Base-by-base conservation (phyloP, 1,140 invertebrate genomes). In the Drosophila hydei region DNA sequence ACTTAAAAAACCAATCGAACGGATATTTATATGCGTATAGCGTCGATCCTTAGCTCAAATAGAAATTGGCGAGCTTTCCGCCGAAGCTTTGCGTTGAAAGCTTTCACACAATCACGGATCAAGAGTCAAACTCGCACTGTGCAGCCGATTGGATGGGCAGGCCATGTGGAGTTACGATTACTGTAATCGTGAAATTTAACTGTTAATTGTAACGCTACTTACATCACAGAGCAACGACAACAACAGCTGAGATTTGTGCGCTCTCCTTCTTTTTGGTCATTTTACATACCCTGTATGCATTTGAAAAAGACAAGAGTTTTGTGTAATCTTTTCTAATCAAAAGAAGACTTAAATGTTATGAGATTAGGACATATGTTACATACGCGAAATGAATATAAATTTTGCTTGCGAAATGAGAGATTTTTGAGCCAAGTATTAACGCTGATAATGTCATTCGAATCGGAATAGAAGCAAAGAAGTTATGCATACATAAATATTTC, bases 51-150 rank as follows among this genome's bases (percentile, higher is more conserved):
- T 33, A 21, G 21, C 19, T 16, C 8, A 6, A 27, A 2, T n/a
- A 6, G 9, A 25, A 50, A 38, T 21, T 12, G 14, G 3, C 30
- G n/a, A 36, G 42, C 51, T 45, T 45, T 55, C 25, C 16, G 5
- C 16, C 4, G 40, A 18, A 63, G 67, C 43, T 63, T 50, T 63
- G 4, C 8, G 27, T n/a, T 18, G n/a, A 23, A 30, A 63, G 50
- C 61, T 64, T 47, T 48, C 5, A 3, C 45, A 60, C 52, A 48
- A 21, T 50, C 54, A 5, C 68, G 36, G 36, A 52, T 12, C 63
- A 38, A 58, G 30, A 45, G 54, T 67, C 19, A 25, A 67, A 52
- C 21, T 54, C 36, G 55, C 55, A 67, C 55, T 72, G 70, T 19
- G 30, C 11, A 27, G 18, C 40, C 25, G 3, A 58, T 64, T 19